Evolutionary conservation across 2,113 vertebrate genomes (phyloP), one percentile per base, ranked within the genome.

Genomic region (Hemiprocne comata): DNA sequence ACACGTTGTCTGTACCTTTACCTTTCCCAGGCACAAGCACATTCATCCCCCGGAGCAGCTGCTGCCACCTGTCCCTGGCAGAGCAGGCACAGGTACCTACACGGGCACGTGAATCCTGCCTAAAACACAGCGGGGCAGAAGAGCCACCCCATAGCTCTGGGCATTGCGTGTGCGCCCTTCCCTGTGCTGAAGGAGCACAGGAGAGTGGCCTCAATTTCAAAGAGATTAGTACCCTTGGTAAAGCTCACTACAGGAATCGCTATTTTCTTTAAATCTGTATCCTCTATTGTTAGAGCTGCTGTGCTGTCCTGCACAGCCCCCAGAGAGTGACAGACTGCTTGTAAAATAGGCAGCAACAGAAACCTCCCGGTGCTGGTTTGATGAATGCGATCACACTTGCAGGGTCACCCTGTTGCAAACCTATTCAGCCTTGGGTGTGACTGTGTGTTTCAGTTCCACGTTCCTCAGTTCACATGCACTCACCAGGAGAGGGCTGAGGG

Each of bases 21-120:
- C 28, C 24, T 57, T 33, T 46, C 54, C 50, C 40, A 58, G 0
- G 3, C 0, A 24, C 40, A 58, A 0, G 3, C 0, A 24, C 24
- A 7, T n/a, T n/a, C 40, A 25, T 6, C 19, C 16, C 23, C 21
- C 6, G 33, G 13, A 73, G 42, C 46, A n/a, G n/a, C 6, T 17
- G 17, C 21, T 16, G 29, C 38, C 17, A n/a, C n/a, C n/a, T n/a
- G 40, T 11, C 12, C 40, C 40, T 42, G 40, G 40, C 40, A 42
- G 40, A 42, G 40, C 40, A 42, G 40, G 40, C 40, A 13, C 12
- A 14, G 40, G 40, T 13, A 42, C 40, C 40, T 42, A 14, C 40
- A 42, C 40, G 44, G 44, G 44, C 44, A 46, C 44, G 13, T 46
- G 44, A 46, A 18, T 46, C 44, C 44, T 46, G 44, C 44, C 44